Evolutionary conservation across 1,140 invertebrate species (phyloP).

Genomic region (Metaphire vulgaris): DNA sequence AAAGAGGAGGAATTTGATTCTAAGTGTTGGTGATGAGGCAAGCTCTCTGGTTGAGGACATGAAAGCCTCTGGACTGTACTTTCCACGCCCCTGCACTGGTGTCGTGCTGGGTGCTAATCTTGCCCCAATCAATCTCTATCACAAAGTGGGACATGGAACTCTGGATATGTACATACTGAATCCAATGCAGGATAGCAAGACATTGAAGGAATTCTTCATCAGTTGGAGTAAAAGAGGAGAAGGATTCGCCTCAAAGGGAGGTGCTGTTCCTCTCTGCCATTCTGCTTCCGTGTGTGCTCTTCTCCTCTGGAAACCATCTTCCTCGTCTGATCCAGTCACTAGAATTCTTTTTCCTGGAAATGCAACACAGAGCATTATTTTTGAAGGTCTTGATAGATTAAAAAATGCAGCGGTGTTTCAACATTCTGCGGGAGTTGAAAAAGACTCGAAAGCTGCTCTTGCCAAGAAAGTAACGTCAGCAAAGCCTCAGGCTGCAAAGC

Average conservation of each 20-base stretch:
- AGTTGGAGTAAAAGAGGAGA: slow-evolving; percentile 66
- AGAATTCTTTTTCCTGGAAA: slow-evolving; percentile 91
- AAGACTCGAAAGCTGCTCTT: slow-evolving; percentile 58
- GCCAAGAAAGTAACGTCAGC: background rate
- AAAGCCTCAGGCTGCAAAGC: background rate
- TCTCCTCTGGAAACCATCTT: slow-evolving; percentile 88
- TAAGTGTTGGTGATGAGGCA: slow-evolving; percentile 78
- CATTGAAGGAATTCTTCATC: slow-evolving; percentile 83
- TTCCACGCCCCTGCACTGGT: slow-evolving; percentile 65
- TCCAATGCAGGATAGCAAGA: slow-evolving; percentile 75
- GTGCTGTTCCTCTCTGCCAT: slow-evolving; percentile 79
- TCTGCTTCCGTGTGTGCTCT: slow-evolving; percentile 86
- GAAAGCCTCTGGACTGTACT: slow-evolving; percentile 70
- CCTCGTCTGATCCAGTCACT: slow-evolving; percentile 84
- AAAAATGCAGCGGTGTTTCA: slow-evolving; percentile 79
- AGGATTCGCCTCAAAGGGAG: slow-evolving; percentile 58
- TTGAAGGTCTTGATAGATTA: slow-evolving; percentile 80
- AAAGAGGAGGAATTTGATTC: slow-evolving; percentile 69
- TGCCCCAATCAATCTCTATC: slow-evolving; percentile 89
- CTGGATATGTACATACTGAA: slow-evolving; percentile 94
- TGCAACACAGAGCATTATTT: slow-evolving; percentile 76
- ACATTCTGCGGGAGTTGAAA: slow-evolving; percentile 74
- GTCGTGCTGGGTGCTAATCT: slow-evolving; percentile 57
- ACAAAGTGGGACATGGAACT: slow-evolving; percentile 91
- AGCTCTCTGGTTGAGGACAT: slow-evolving; percentile 77